A percentile compares a stretch with the other conserved stretches of the same genome.
Evolutionary conservation across 1,140 invertebrate genomes (phyloP).

Genomic region (Trachelipus rathkii): DNA sequence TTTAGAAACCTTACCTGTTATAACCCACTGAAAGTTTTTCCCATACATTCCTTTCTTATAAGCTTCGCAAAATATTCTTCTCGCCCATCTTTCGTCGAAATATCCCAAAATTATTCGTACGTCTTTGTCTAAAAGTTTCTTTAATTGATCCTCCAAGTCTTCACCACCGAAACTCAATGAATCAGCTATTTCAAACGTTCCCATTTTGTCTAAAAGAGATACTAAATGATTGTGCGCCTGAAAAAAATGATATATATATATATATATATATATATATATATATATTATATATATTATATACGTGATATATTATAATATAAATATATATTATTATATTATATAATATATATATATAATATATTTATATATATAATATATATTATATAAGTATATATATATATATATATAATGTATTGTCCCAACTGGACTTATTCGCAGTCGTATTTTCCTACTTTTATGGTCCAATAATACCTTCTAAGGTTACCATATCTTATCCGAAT

Average conservation of each 20-base stretch:
- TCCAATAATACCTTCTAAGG: no score
- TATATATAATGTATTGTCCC: no score
- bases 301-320: no score
- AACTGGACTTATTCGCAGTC: no score
- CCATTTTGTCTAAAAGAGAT: conserved; percentile 71
- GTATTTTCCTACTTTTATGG: no score
- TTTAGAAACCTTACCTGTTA: conserved; percentile 51
- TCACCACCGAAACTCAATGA: conserved; percentile 89
- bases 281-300: no score
- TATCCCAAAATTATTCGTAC: conserved; percentile 93
- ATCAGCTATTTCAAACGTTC: conserved; percentile 75
- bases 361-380: no score
- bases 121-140: conserved; percentile 85
- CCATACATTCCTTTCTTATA: conserved; percentile 70
- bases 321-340: no score
- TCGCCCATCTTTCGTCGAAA: conserved; percentile 91
- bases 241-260: conserved; percentile 29
- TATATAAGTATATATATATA: no score
- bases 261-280: neutral
- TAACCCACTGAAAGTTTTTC: conserved; percentile 91
- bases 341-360: no score
- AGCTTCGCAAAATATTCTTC: conserved; percentile 90
- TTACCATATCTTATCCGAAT: no score
- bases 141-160: conserved; percentile 67
- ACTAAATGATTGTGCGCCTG: conserved; percentile 87